phyloP scores from a whole-genome alignment of 2,888 invertebrate genomes.

The Branchellion lobata region DNA sequence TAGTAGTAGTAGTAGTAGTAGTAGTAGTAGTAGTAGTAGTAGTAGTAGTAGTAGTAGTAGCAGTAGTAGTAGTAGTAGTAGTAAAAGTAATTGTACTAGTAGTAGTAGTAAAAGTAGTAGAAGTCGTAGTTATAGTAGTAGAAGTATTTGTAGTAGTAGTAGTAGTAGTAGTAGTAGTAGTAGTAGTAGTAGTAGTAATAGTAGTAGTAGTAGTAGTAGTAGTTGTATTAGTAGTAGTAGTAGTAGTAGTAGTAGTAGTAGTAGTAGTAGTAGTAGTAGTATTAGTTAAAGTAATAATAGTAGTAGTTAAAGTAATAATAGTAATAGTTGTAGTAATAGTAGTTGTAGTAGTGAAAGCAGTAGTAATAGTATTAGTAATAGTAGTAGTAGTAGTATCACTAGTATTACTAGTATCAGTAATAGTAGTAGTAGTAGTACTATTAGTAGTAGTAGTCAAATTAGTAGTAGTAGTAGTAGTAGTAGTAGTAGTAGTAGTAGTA shows the following conservation, averaged over 20 bases:
- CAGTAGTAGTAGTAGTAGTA: conserved; percentile 14
- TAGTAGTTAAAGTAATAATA: not conserved
- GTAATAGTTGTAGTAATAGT: not conserved
- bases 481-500: conserved; percentile 30
- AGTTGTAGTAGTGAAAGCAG: conserved; percentile 1
- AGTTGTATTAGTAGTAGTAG: not conserved
- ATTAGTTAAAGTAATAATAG: not conserved
- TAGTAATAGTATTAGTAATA: not conserved
- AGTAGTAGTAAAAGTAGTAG: not conserved
- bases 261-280: conserved; percentile 1
- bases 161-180: not conserved
- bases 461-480: conserved; percentile 45
- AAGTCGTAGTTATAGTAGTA: not conserved
- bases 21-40: conserved; percentile 12
- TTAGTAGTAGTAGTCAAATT: not conserved
- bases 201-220: not conserved
- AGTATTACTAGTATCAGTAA: not conserved
- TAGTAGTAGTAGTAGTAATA: not conserved
- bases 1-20: conserved; percentile 1
- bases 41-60: not conserved
- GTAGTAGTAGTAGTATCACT: not conserved
- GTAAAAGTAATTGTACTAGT: not conserved
- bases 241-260: not conserved
- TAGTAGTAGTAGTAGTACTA: not conserved
- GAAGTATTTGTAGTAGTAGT: not conserved